Conservation (phyloP, 2,113 vertebrate genomes). For the Pycnonotus jocosus region DNA sequence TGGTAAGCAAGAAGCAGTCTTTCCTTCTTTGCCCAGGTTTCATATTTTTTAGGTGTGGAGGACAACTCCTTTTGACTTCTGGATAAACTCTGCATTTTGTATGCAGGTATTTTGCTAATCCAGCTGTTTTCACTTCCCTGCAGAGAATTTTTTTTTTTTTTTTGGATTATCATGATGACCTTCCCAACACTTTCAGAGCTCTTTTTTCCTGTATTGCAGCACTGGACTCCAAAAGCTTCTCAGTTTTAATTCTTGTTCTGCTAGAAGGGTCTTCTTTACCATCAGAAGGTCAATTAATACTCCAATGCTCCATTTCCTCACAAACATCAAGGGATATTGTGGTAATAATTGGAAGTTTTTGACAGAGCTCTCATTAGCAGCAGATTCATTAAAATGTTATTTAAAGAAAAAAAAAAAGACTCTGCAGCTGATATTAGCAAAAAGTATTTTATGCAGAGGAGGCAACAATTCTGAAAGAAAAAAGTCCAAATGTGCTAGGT, state of each 20-base stretch:
- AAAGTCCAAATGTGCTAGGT: fast-evolving
- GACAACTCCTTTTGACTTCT: neutral
- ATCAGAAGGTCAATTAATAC: slow-evolving; percentile 1
- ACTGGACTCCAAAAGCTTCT: neutral
- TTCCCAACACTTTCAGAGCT: neutral
- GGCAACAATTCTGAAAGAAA: neutral
- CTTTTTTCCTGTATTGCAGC: neutral
- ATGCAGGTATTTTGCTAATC: neutral
- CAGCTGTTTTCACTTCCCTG: neutral
- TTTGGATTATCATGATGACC: neutral
- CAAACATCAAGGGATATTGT: neutral
- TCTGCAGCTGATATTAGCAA: neutral
- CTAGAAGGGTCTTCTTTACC: neutral
- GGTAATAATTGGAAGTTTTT: neutral
- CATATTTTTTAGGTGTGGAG: neutral
- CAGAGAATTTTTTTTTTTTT: neutral
- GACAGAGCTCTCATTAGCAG: slow-evolving; percentile 3
- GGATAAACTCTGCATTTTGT: neutral
- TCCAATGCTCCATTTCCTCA: neutral
- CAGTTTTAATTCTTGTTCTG: neutral
- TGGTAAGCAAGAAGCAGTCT: neutral
- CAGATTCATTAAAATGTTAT: slow-evolving; percentile 13
- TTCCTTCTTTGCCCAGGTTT: neutral
- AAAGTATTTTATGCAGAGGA: neutral
- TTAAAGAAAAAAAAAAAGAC: neutral